Percentiles rank a stretch among this genome's conserved stretches.
Evolutionary conservation across 2,888 invertebrate genomes (phyloP).

Genomic region (Digitonthophagus gazella): DNA sequence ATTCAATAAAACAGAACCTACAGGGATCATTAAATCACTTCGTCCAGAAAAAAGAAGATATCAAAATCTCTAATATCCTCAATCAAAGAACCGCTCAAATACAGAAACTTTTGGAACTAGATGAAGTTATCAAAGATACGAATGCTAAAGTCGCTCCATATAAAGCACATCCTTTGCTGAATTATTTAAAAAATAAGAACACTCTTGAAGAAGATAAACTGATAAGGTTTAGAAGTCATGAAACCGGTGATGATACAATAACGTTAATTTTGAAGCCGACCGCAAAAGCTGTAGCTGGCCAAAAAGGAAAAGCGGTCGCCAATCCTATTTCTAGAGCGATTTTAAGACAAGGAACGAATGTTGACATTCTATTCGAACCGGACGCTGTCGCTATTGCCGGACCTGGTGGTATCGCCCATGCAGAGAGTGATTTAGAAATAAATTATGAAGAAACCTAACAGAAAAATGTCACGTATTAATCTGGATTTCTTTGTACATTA

Average conservation of each 20-base stretch:
- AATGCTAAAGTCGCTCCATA: constrained; percentile 38
- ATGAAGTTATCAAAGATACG: constrained; percentile 19
- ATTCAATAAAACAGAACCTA: constrained; percentile 1
- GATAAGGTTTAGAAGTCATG: constrained; percentile 39
- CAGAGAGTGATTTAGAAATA: constrained; percentile 66
- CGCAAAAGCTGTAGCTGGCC: constrained; percentile 65
- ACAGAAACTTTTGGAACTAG: constrained; percentile 14
- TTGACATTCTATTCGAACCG: constrained; percentile 65
- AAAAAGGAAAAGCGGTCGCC: constrained; percentile 67
- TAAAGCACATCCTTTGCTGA: constrained; percentile 43
- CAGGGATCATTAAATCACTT: not conserved
- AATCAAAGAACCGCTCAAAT: constrained; percentile 7
- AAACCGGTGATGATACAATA: constrained; percentile 38
- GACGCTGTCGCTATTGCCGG: constrained; percentile 71
- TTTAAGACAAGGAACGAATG: constrained; percentile 59
- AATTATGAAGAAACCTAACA: constrained; percentile 41
- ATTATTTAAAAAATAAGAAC: constrained; percentile 43
- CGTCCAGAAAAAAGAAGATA: constrained; percentile 20
- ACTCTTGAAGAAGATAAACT: constrained; percentile 39
- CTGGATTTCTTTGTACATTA: constrained; percentile 20
- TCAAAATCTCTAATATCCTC: constrained; percentile 18
- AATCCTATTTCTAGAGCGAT: constrained; percentile 67
- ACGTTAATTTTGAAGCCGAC: constrained; percentile 62
- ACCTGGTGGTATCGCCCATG: constrained; percentile 73
- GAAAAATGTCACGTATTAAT: not conserved